Percentiles rank a stretch among this genome's conserved stretches.
These are phyloP conservation scores for Troides helena DNA, from an alignment of 2,888 invertebrate genomes.

Conservation along the genomic window DNA sequence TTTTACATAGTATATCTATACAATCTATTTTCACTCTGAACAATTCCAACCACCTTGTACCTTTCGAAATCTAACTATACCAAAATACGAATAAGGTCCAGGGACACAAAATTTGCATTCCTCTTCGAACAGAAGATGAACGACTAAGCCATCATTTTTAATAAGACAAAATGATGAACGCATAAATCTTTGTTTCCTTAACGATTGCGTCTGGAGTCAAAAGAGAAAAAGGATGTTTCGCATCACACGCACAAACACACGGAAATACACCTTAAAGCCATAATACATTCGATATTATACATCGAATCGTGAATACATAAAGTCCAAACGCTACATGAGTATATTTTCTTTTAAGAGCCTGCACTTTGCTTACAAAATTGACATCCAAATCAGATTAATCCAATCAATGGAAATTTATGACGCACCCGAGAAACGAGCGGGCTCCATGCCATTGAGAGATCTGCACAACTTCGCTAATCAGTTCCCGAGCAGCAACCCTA, in stretches of 20 bases:
- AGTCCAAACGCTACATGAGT: constrained; percentile 56
- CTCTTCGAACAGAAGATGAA: constrained; percentile 40
- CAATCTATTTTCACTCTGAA: constrained; percentile 20
- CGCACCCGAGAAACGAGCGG: constrained; percentile 68
- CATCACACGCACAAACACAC: constrained; percentile 48
- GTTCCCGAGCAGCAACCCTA: constrained; percentile 55
- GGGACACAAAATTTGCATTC: constrained; percentile 40
- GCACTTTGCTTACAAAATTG: constrained; percentile 75
- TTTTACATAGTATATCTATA: constrained; percentile 22
- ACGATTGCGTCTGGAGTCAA: constrained; percentile 55
- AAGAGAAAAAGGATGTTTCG: constrained; percentile 40
- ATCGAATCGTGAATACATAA: constrained; percentile 59
- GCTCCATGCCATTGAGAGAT: constrained; percentile 67
- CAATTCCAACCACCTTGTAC: constrained; percentile 23
- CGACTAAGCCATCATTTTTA: constrained; percentile 56
- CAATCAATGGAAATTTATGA: constrained; percentile 81
- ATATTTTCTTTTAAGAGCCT: constrained; percentile 72
- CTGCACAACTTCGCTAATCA: constrained; percentile 66
- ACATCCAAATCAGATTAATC: constrained; percentile 81
- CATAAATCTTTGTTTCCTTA: constrained; percentile 63
- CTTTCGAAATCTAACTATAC: constrained; percentile 13
- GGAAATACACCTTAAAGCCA: constrained; percentile 50
- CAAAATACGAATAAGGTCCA: constrained; percentile 5
- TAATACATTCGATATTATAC: constrained; percentile 67
- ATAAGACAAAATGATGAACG: constrained; percentile 63